Base-by-base conservation (phyloP, 2,888 invertebrate genomes). In the Chydorus sphaericus region DNA sequence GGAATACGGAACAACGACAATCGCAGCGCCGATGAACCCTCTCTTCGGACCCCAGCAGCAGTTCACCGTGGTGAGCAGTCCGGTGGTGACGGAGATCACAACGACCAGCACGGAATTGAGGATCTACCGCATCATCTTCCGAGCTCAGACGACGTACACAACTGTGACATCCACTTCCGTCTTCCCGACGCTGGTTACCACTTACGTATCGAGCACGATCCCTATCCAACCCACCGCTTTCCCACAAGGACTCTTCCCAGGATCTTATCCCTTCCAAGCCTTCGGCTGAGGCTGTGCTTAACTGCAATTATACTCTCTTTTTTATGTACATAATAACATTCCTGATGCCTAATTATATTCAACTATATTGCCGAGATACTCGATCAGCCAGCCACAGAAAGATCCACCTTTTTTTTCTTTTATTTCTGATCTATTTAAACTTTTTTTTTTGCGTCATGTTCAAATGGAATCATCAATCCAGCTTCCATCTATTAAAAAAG, bases 111-210 rank as follows among this genome's bases (percentile, higher is more conserved):
- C 87, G 0, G 80, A 84, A 60, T 87, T 88, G 63, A 83, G 86
- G 71, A 74, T 89, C 54, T 71, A 90, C 59, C 88, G 89, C 69
- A 72, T 90, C 62, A 89, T 88, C 11, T 90, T 90, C 67, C 89
- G 90, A n/a, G 89, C 90, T 31, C 87, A 86, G 69, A 89, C 89
- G 1, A 82, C 88, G 1, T 85, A 84, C 67, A 90, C 90, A 7
- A 90, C 89, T 2, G 74, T 91, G 58, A 88, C 81, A 68, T 84
- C 85, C 2, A 88, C 89, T 37, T 81, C 78, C 64, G 80, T 90
- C 48, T 80, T 89, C 39, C 88, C 89, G 7, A 88, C 88, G 1
- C 75, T 82, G 53, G 69, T 89, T 59, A 89, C 90, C n/a, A 82
- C 85, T 16, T 85, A 84, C 66, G 77, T 89, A 60, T 89, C 89